Evolutionary conservation across 2,113 vertebrate species (phyloP), one percentile per base, ranked within the genome.

Genomic region (Ammodytes marinus): DNA sequence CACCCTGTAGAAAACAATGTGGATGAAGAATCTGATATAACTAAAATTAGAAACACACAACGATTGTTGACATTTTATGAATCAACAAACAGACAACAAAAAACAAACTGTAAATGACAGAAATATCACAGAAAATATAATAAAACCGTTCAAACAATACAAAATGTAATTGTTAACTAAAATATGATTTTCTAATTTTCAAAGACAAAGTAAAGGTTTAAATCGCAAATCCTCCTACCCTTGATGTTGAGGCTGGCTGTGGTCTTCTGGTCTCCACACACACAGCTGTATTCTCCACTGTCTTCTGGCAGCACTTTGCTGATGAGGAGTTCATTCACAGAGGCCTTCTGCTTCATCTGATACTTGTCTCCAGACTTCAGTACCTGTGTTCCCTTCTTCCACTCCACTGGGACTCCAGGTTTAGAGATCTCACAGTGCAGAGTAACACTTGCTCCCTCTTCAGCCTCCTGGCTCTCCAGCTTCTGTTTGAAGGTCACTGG

Each of bases 351-450:
- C 60, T 65, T 92, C 82, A 97, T 95, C 74, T 96, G 94, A 0
- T 96, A 96, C 86, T 96, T 98, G 74, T 94, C 90, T 67, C 95
- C 91, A 4, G 82, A 8, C 0, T 35, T 93, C 42, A 98, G 94
- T 7, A 85, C 13, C 69, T 86, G 74, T 1, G 59, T 39, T 58
- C 86, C 91, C 3, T 91, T 96, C 85, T 87, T 95, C 97, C 97
- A 99, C 74, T 95, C 94, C 64, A 98, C 96, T 0, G 96, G 90
- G 0, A 92, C 83, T 0, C 86, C 95, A 50, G 96, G 79, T 11
- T 96, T 96, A 3, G 96, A 97, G 59, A 97, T 92, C 85, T 95
- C 88, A 50, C 97, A 98, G 12, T 19, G 80, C 50, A 98, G 85
- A 0, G 84, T 94, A 66, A 96, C 79, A 27, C 80, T 82, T 42